These are phyloP conservation scores for Oscheius sp. DNA, from an alignment of 1,140 invertebrate genomes.

Conservation along the genomic window DNA sequence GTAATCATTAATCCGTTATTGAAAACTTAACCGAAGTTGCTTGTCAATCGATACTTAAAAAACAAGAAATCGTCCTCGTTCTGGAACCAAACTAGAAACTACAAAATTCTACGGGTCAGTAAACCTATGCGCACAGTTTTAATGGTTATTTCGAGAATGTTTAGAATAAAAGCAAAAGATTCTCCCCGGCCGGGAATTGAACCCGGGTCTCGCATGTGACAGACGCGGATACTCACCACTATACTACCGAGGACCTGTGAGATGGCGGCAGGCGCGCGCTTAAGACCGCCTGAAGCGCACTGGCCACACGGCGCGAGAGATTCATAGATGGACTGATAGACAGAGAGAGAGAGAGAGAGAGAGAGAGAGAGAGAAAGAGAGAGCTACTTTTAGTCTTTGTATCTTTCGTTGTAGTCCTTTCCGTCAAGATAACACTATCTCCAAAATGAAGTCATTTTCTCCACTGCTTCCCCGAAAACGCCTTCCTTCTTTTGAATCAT, in stretches of 20 bases:
- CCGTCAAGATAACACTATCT: neutral
- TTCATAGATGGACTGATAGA: neutral
- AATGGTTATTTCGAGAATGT: too few species aligned
- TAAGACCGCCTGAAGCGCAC: too few species aligned
- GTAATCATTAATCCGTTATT: too few species aligned
- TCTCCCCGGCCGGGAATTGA: slow-evolving; percentile 53
- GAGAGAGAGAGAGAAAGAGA: neutral
- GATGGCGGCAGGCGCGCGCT: too few species aligned
- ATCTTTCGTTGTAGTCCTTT: neutral
- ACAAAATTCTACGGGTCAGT: too few species aligned
- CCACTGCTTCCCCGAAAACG: neutral
- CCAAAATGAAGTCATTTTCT: neutral
- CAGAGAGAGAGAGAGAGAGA: neutral
- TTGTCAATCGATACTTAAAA: too few species aligned
- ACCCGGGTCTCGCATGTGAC: slow-evolving; percentile 53
- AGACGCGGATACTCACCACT: slow-evolving; percentile 53
- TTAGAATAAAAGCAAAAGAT: too few species aligned
- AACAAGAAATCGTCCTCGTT: too few species aligned
- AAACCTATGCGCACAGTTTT: too few species aligned
- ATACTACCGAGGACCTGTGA: slow-evolving; percentile 50
- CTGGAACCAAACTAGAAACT: too few species aligned
- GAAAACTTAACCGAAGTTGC: too few species aligned
- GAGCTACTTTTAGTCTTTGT: neutral
- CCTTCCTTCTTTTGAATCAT: neutral
- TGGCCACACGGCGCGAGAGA: too few species aligned